Percentiles rank a stretch among this genome's conserved stretches.
These are phyloP conservation scores for Trichosurus vulpecula DNA, from an alignment of 2,797 vertebrate genomes.

Conservation along the genomic window DNA sequence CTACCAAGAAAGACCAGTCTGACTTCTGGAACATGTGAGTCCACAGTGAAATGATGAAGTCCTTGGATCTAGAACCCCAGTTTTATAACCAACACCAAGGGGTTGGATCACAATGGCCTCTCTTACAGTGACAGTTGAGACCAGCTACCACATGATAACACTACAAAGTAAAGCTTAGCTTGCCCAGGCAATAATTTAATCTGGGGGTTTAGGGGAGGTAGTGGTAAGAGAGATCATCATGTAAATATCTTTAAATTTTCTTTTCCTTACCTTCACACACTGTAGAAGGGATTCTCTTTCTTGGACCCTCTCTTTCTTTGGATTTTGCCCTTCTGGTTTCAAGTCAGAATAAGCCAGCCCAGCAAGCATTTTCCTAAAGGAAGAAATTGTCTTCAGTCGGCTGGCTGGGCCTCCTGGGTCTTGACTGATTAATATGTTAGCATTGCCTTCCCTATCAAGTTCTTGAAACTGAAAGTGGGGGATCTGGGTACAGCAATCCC, in stretches of 20 bases:
- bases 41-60: neutral
- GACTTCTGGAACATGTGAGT: neutral
- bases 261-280: constrained; percentile 88
- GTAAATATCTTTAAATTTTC: neutral
- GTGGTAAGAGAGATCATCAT: neutral
- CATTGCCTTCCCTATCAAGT: constrained; percentile 16
- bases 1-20: neutral
- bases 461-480: neutral
- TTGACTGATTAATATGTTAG: neutral
- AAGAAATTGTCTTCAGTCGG: constrained; percentile 68
- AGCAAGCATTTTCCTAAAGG: constrained; percentile 79
- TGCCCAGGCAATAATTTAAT: neutral
- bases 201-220: neutral
- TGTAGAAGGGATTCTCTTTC: constrained; percentile 87
- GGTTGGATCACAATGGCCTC: neutral
- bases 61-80: neutral
- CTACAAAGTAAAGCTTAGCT: neutral
- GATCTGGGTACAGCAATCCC: constrained; percentile 8
- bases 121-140: neutral
- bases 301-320: constrained; percentile 64
- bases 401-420: neutral
- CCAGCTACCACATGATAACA: neutral
- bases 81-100: neutral
- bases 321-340: constrained; percentile 47
- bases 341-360: constrained; percentile 58